phyloP scores from a whole-genome alignment of 2,797 vertebrate genomes.

The Pseudotriccus pelzelni region DNA sequence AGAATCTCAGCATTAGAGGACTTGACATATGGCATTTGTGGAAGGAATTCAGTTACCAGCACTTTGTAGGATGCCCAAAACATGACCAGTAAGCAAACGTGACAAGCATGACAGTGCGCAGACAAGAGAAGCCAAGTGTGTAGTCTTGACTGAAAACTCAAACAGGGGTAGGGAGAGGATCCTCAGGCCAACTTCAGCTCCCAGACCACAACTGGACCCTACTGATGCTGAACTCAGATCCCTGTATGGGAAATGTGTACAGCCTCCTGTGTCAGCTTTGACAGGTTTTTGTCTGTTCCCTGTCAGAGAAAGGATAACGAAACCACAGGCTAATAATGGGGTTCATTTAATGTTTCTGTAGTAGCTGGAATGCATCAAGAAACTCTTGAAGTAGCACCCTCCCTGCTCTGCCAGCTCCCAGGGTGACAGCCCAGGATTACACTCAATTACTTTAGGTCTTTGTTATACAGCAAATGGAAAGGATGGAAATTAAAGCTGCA shows the following conservation, averaged over 20 bases:
- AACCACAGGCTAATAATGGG: background rate
- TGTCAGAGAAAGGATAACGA: background rate
- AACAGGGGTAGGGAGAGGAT: accelerated
- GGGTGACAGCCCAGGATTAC: slow-evolving; percentile 12
- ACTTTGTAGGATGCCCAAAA: background rate
- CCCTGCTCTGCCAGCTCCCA: background rate
- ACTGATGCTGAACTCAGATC: no score
- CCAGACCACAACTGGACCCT: background rate
- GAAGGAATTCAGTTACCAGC: background rate
- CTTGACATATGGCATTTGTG: background rate
- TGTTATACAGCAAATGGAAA: slow-evolving; percentile 60
- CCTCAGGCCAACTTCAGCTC: background rate
- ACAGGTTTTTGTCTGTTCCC: background rate
- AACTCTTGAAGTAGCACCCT: background rate
- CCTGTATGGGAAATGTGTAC: accelerated
- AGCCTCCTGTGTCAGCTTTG: background rate
- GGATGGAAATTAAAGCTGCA: slow-evolving; percentile 44
- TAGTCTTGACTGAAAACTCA: background rate
- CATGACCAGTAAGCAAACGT: background rate
- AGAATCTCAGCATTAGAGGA: background rate
- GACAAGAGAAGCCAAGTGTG: background rate
- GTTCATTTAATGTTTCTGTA: background rate
- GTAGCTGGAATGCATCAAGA: background rate
- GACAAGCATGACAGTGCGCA: background rate
- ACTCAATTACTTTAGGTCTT: slow-evolving; percentile 54